Evolutionary conservation across 2,113 vertebrate species (phyloP), one percentile per base, ranked within the genome.

Genomic region (Seriola dumerili): DNA sequence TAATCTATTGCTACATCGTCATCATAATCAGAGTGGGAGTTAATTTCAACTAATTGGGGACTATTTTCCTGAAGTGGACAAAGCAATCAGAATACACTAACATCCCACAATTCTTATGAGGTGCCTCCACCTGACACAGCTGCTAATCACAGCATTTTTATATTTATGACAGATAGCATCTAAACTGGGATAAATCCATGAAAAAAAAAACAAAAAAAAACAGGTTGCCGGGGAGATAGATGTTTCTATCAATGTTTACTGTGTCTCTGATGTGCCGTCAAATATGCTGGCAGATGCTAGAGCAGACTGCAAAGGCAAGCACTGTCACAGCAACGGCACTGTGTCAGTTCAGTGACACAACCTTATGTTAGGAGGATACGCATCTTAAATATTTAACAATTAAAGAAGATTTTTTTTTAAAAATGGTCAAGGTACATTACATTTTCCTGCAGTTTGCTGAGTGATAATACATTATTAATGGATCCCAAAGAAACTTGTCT

Each of bases 191-290:
- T 81, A 36, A 80, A 89, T 87, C 80, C 57, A 81, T 75, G 75
- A 67, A 88, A 83, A 23, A 80, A 78, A 70, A 88, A 85, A 76
- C 76, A 69, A 88, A 85, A 73, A 77, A 67, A 88, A 84, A 76
- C 42, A 85, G 74, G 76, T 82, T 83, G 66, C 58, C 2, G 29
- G 72, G 54, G 75, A 81, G 91, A 86, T 77, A 68, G 84, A 92
- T 83, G 87, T 82, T 86, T 89, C 70, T 86, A 81, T 90, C 88
- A 70, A 57, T 82, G 87, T 92, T 90, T 89, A 72, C 85, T 32
- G 83, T 65, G 75, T 85, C 78, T 86, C 86, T 85, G 88, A 85
- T 85, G 82, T 87, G 87, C 83, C 79, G 80, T 91, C 84, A 90
- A 55, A 86, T 63, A 19, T 13, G 36, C 73, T 63, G 83, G 84